A percentile compares a stretch with the other conserved stretches of the same genome.
Evolutionary conservation across 2,797 vertebrate species (phyloP).

Genomic region (Anomalospiza imberbis): DNA sequence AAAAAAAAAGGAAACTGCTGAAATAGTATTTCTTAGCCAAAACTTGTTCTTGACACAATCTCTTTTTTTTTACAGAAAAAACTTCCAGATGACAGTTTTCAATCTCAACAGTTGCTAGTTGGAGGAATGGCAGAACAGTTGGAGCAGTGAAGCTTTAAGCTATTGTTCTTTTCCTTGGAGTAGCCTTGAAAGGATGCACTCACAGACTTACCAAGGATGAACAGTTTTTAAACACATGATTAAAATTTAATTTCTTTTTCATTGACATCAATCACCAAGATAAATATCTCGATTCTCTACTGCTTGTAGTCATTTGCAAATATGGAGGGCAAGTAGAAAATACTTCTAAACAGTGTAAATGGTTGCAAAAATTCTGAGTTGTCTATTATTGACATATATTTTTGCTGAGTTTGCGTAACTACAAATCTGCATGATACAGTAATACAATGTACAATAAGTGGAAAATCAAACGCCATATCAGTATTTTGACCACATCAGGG

Average conservation of each 20-base stretch:
- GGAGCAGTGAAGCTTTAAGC: slow-evolving; percentile 18
- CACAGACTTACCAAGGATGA: not conserved
- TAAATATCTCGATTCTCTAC: not conserved
- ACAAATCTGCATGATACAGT: not conserved
- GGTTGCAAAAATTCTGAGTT: not conserved
- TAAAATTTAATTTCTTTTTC: not conserved
- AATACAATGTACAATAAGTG: not conserved
- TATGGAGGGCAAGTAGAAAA: not conserved
- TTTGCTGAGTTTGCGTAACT: not conserved
- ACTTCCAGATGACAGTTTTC: not conserved
- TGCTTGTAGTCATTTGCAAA: not conserved
- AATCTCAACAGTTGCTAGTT: not conserved
- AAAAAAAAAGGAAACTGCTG: not conserved
- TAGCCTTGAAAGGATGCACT: not conserved
- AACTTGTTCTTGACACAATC: not conserved
- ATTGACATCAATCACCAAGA: not conserved
- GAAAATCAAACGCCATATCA: not conserved
- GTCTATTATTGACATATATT: not conserved
- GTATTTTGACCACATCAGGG: not conserved
- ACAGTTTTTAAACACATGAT: not conserved
- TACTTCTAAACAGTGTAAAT: not conserved
- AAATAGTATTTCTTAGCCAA: not conserved
- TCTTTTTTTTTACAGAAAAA: not conserved
- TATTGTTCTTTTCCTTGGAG: not conserved
- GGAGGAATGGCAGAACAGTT: slow-evolving; percentile 12